These are phyloP conservation scores for Actinopyga echinites DNA, from an alignment of 53 echinoderm and acorn worm genomes.

Conservation along the genomic window DNA sequence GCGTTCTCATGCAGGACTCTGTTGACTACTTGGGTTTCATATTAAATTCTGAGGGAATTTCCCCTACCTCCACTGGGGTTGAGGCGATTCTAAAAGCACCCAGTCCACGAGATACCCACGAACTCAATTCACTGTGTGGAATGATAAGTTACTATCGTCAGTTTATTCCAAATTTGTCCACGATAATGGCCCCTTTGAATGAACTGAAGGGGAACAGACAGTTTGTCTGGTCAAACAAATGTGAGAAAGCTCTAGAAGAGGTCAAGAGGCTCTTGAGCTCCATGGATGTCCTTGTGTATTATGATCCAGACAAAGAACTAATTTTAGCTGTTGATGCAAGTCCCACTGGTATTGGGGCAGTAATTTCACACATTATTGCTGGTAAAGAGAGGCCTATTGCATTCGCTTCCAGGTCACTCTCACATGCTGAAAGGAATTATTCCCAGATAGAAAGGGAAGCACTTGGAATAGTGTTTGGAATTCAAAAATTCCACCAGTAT, in stretches of 20 bases:
- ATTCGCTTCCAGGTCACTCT: background rate
- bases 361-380: background rate
- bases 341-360: background rate
- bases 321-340: conserved; percentile 28
- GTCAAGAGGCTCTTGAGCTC: background rate
- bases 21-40: conserved; percentile 33
- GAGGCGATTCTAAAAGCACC: conserved; percentile 32
- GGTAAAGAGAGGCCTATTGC: background rate
- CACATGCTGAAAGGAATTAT: background rate
- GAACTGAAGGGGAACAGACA: too few species aligned
- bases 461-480: background rate
- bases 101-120: background rate
- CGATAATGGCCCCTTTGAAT: conserved; percentile 20
- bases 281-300: conserved; percentile 23
- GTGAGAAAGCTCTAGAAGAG: conserved; percentile 7
- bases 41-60: conserved; percentile 21
- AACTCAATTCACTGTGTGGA: too few species aligned
- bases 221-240: background rate
- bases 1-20: conserved; percentile 20
- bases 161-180: conserved; percentile 24
- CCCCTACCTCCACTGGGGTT: background rate
- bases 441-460: conserved; percentile 38
- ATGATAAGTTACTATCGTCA: conserved; percentile 25
- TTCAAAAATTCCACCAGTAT: conserved; percentile 1
- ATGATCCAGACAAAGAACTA: background rate